A percentile compares a stretch with the other conserved stretches of the same genome.
These are phyloP conservation scores for Tychaedon coryphoeus DNA, from an alignment of 2,113 vertebrate species.

Conservation along the genomic window DNA sequence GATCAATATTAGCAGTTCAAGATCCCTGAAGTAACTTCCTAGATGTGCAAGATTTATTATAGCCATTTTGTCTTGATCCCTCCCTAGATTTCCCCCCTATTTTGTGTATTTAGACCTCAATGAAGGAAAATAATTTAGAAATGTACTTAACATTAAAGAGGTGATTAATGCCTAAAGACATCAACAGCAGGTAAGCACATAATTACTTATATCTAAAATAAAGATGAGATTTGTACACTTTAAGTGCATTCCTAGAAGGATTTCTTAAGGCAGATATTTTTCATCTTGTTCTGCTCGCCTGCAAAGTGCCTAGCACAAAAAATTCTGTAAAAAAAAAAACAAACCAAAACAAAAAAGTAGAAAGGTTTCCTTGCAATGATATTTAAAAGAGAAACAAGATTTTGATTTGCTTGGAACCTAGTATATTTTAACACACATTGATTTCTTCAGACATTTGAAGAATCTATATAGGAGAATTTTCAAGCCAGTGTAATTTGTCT, in stretches of 20 bases:
- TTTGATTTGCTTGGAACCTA: neutral
- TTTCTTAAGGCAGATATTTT: neutral
- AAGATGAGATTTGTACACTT: neutral
- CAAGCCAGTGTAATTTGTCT: neutral
- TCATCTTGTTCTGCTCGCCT: neutral
- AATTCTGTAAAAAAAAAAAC: neutral
- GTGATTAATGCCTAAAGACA: neutral
- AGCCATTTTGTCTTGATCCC: neutral
- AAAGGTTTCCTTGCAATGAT: neutral
- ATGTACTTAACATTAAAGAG: neutral
- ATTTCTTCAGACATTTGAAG: neutral
- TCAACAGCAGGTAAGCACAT: slow-evolving; percentile 12
- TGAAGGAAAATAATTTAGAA: neutral
- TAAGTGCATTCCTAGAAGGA: slow-evolving; percentile 43
- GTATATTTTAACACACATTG: neutral
- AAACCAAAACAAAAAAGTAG: neutral
- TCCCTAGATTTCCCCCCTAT: neutral
- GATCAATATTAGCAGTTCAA: neutral
- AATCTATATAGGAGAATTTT: neutral
- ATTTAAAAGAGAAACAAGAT: neutral
- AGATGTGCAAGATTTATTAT: neutral
- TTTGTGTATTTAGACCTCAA: neutral
- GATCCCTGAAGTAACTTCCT: neutral
- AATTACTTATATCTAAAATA: neutral
- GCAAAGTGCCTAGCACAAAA: neutral